Evolutionary conservation across 2,888 invertebrate genomes (phyloP).

Genomic region (Parascotia fuliginaria): DNA sequence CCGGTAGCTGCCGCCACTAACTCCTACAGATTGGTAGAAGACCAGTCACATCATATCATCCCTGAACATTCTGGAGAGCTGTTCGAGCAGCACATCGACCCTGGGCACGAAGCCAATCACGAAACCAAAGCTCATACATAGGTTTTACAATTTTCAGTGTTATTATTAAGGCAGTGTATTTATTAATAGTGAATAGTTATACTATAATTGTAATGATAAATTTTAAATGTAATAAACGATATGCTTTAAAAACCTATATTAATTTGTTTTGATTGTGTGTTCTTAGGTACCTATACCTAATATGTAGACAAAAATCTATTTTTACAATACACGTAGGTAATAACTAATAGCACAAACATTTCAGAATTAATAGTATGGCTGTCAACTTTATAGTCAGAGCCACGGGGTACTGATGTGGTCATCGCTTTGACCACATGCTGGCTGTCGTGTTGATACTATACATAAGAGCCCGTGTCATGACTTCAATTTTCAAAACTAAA

Average conservation of each 20-base stretch:
- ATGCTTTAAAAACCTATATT: not conserved
- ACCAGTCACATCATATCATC: constrained; percentile 39
- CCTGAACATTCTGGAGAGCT: constrained; percentile 43
- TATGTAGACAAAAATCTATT: too few species aligned
- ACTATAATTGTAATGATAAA: constrained; percentile 14
- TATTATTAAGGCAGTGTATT: constrained; percentile 21
- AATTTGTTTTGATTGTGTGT: not conserved
- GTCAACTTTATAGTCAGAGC: too few species aligned
- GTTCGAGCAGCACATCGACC: constrained; percentile 39
- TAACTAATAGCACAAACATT: too few species aligned
- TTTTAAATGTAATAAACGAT: constrained; percentile 14
- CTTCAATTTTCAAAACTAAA: too few species aligned
- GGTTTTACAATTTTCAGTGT: constrained; percentile 15
- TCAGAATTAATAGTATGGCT: too few species aligned
- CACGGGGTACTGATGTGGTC: too few species aligned
- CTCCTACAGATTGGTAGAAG: constrained; percentile 59
- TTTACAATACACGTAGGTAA: too few species aligned
- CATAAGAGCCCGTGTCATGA: too few species aligned
- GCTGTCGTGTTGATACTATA: too few species aligned
- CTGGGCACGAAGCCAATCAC: constrained; percentile 45
- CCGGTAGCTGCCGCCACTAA: constrained; percentile 13
- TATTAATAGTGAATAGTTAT: constrained; percentile 11
- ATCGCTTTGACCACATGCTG: too few species aligned
- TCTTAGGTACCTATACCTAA: too few species aligned
- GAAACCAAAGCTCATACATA: constrained; percentile 26